A percentile compares a stretch with the other conserved stretches of the same genome.
phyloP scores from a whole-genome alignment of 30 jellyfish, hydroid and myxozoan genomes.

The Mastigias papua region DNA sequence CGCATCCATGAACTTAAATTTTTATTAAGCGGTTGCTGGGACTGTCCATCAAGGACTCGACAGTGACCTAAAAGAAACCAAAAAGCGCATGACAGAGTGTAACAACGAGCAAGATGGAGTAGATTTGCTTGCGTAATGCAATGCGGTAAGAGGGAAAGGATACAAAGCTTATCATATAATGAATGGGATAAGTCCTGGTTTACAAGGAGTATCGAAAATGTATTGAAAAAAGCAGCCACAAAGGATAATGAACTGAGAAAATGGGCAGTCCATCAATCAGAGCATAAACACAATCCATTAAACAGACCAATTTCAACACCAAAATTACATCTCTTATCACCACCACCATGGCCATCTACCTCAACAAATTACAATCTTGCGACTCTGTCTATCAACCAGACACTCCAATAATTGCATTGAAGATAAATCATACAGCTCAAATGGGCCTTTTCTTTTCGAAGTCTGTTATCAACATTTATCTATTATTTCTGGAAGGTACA shows the following conservation, averaged over 20 bases:
- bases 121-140: background rate
- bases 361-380: too few species aligned
- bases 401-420: too few species aligned
- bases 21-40: constrained; percentile 9
- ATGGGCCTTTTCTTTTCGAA: too few species aligned
- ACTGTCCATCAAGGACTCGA: background rate
- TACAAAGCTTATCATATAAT: background rate
- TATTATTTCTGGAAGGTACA: too few species aligned
- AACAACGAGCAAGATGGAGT: background rate
- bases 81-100: background rate
- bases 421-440: too few species aligned
- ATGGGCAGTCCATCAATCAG: background rate
- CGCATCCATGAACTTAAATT: background rate
- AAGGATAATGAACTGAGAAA: background rate
- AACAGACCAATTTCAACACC: background rate
- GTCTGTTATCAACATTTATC: too few species aligned
- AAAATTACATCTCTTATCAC: too few species aligned
- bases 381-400: too few species aligned
- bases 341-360: too few species aligned
- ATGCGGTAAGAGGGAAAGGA: background rate
- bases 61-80: background rate
- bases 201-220: background rate
- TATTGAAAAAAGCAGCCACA: background rate
- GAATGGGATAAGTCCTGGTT: background rate
- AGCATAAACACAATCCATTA: background rate